phyloP scores from a whole-genome alignment of 2,888 invertebrate genomes.

The Hypsopygia costalis region DNA sequence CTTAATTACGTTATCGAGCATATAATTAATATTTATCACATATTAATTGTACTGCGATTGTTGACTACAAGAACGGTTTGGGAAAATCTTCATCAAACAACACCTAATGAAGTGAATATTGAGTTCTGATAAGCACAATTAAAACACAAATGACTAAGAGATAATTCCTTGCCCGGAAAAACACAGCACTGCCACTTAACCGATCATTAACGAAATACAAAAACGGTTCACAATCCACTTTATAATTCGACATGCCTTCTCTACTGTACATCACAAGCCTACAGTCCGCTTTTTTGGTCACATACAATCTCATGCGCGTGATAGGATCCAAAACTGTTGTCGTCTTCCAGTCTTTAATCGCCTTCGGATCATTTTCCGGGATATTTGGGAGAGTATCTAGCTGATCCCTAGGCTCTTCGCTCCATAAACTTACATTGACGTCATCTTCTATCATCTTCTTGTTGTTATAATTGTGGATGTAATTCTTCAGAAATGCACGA shows the following conservation, averaged over 20 bases:
- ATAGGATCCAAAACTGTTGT: conserved; percentile 59
- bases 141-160: conserved; percentile 25
- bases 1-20: too few relatives aligned
- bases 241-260: conserved; percentile 59
- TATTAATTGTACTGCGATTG: too few relatives aligned
- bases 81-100: too few relatives aligned
- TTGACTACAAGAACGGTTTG: too few relatives aligned
- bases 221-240: conserved; percentile 56
- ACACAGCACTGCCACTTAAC: conserved; percentile 32
- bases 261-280: conserved; percentile 63
- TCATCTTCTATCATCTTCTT: conserved; percentile 60
- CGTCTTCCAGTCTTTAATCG: conserved; percentile 53
- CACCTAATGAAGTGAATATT: background rate
- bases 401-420: conserved; percentile 42
- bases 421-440: conserved; percentile 62
- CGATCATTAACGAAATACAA: conserved; percentile 58
- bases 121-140: conserved; percentile 22
- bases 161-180: conserved; percentile 14
- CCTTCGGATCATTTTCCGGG: conserved; percentile 28
- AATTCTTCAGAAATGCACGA: conserved; percentile 48
- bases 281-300: conserved; percentile 55
- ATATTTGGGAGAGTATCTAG: conserved; percentile 34
- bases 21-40: too few relatives aligned
- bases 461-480: conserved; percentile 61
- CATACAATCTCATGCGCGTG: conserved; percentile 55